Conservation (phyloP, 2,888 invertebrate species). For the Eretmocerus hayati region DNA sequence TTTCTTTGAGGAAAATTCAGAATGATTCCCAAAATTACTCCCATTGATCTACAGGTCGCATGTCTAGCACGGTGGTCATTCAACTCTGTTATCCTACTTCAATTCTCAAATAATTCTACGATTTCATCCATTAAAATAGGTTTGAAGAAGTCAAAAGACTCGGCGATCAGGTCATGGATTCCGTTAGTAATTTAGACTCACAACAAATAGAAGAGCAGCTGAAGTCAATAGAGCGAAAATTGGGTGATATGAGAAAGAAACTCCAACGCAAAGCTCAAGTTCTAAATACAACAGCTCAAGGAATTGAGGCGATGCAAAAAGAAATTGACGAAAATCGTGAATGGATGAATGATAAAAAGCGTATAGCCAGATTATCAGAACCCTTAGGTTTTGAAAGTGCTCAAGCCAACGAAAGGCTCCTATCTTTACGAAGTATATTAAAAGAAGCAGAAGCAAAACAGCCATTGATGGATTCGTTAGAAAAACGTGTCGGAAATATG, state of each 20-base stretch:
- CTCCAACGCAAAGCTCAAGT: slow-evolving; percentile 78
- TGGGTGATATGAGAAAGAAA: slow-evolving; percentile 76
- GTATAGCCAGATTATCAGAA: slow-evolving; percentile 59
- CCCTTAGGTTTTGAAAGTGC: slow-evolving; percentile 72
- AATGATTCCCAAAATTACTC: no score
- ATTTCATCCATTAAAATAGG: slow-evolving; percentile 46
- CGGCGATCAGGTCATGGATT: slow-evolving; percentile 65
- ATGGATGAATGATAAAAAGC: slow-evolving; percentile 72
- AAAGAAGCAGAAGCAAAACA: slow-evolving; percentile 83
- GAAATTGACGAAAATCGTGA: slow-evolving; percentile 74
- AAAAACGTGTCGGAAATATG: slow-evolving; percentile 76
- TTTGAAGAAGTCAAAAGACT: slow-evolving; percentile 65
- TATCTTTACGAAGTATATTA: slow-evolving; percentile 63
- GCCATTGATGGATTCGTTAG: slow-evolving; percentile 71
- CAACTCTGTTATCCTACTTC: no score
- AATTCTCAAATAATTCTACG: no score
- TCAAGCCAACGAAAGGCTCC: slow-evolving; percentile 67
- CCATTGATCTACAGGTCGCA: no score
- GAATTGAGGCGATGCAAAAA: slow-evolving; percentile 70
- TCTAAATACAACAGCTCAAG: slow-evolving; percentile 75
- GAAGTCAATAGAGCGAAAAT: slow-evolving; percentile 75
- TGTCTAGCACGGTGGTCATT: no score
- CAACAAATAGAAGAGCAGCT: slow-evolving; percentile 87
- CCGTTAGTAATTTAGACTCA: slow-evolving; percentile 79
- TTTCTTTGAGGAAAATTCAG: no score